Base-by-base conservation (phyloP, 2,797 vertebrate genomes). In the Pelochelys cantorii region DNA sequence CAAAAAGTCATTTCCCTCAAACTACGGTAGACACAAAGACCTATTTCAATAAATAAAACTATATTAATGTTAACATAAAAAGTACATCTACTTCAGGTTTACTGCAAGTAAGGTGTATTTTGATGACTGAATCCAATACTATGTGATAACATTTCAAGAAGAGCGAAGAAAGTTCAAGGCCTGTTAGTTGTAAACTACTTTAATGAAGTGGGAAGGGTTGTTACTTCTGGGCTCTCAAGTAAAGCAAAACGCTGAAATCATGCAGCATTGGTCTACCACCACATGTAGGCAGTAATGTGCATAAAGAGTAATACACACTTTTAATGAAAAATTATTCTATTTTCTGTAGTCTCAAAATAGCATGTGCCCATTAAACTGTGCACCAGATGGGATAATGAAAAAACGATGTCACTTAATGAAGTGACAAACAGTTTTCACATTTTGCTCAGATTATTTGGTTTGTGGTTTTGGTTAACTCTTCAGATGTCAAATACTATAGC, bases 111-210 rank as follows among this genome's bases (percentile, higher is more conserved):
- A 42, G 42, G 42, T 42, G 42, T 42, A 42, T 42, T 42, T 42
- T 42, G 42, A 42, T 42, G 42, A 42, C 42, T 42, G 42, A 42
- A 42, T 42, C 42, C 42, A 42, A 42, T n/a, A 27, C 18, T 37
- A 54, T 65, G 27, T 37, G 15, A 75, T 83, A 83, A 75, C 48
- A 52, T 65, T 34, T 78, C 13, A 56, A 48, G 52, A 68, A 52
- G 25, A 59, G 71, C 0, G 2, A 91, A 4, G n/a, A 22, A 80
- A 80, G 37, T 0, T 55, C 86, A 5, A 57, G 60, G 20, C 80
- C 89, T 92, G 90, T 80, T 54, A 83, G 93, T 83, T 74, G 65
- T 89, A 88, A 92, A 81, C 59, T 75, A 34, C 25, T 11, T 2
- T 0, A 82, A 85, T 54, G 0, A 79, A 84, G 79, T 83, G 37